Percentiles rank a stretch among this genome's conserved stretches.
These are phyloP conservation scores for Mastigias papua DNA, from an alignment of 30 jellyfish, hydroid and myxozoan genomes.

Conservation along the genomic window DNA sequence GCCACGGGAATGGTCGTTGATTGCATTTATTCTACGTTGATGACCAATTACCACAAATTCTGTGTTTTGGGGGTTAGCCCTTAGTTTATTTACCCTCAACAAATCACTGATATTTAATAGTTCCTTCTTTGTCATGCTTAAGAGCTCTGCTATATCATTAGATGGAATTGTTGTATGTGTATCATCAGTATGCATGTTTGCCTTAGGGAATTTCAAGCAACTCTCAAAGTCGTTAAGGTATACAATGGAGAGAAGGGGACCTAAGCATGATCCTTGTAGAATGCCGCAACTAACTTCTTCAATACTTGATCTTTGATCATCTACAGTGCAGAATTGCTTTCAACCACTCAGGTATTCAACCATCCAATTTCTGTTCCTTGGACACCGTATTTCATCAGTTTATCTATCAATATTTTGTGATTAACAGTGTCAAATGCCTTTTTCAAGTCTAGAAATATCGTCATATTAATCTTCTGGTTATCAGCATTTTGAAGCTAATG, in stretches of 20 bases:
- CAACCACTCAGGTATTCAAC: not conserved
- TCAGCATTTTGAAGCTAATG: not conserved
- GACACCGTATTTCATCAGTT: not conserved
- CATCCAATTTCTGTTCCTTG: not conserved
- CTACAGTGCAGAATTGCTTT: not conserved
- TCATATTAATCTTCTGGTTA: not conserved
- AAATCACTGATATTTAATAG: conserved; percentile 11
- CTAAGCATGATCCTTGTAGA: not conserved
- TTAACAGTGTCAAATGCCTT: not conserved
- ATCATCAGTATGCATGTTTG: not conserved
- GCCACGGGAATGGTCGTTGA: conserved; percentile 10
- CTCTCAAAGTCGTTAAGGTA: not conserved
- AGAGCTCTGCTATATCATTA: not conserved
- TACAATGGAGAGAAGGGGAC: not conserved
- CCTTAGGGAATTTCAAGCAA: not conserved
- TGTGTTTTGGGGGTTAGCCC: not conserved
- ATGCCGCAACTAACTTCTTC: not conserved
- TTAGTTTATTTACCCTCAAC: not conserved
- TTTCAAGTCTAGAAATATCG: not conserved
- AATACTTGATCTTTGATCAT: not conserved
- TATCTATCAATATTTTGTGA: not conserved
- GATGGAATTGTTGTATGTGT: not conserved
- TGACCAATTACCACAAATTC: conserved; percentile 3
- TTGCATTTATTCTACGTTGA: not conserved
- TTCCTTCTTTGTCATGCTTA: conserved; percentile 4